Conservation (phyloP, 35 echinoderm and acorn worm species). For the Lytechinus variegatus region DNA sequence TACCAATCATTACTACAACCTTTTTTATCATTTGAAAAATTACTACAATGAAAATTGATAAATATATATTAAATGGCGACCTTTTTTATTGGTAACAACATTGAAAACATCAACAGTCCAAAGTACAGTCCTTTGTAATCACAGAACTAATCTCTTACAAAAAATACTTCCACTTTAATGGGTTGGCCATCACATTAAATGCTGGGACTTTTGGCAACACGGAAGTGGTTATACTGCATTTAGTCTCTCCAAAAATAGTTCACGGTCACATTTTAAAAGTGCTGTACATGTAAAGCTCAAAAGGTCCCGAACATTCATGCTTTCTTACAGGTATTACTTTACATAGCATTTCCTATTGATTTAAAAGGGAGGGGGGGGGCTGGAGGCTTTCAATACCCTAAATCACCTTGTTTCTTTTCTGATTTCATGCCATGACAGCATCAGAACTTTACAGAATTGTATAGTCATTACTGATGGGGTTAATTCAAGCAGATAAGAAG, state of each 20-base stretch:
- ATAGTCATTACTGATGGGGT: too few species aligned
- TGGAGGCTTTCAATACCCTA: too few species aligned
- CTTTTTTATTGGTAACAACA: neutral
- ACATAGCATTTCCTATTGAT: neutral
- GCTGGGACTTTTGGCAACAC: conserved; percentile 14
- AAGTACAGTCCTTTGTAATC: neutral
- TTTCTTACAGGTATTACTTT: neutral
- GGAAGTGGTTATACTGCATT: conserved; percentile 41
- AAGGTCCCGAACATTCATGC: neutral
- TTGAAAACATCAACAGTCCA: neutral
- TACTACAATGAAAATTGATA: too few species aligned
- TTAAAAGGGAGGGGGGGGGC: neutral
- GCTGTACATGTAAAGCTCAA: neutral
- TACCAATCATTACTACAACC: too few species aligned
- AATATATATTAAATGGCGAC: neutral
- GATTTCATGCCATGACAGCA: too few species aligned
- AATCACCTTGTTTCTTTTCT: neutral
- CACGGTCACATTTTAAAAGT: conserved; percentile 35
- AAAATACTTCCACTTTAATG: conserved; percentile 33
- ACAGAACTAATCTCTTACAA: conserved; percentile 17
- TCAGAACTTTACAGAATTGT: too few species aligned
- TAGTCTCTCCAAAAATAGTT: conserved; percentile 43
- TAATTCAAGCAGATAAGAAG: too few species aligned
- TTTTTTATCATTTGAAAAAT: too few species aligned
- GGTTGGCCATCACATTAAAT: conserved; percentile 8